phyloP scores from a whole-genome alignment of 2,797 vertebrate genomes.

The Hypotaenidia okinawae region DNA sequence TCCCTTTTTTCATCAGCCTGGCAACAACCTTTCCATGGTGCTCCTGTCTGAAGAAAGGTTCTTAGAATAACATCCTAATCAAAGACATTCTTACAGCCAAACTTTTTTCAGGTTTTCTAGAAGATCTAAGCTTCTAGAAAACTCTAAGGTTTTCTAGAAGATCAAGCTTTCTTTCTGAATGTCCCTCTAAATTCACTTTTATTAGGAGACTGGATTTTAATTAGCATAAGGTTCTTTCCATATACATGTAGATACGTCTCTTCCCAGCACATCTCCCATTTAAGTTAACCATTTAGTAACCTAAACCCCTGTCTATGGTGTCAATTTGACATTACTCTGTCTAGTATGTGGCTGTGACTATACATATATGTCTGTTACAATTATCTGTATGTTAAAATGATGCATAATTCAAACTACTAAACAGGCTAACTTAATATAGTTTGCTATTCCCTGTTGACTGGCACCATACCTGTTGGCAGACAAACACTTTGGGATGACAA shows the following conservation, averaged over 20 bases:
- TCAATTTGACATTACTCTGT: not conserved
- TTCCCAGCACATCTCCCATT: fast-evolving
- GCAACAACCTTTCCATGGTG: not conserved
- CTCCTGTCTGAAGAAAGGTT: not conserved
- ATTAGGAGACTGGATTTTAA: not conserved
- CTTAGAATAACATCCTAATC: not conserved
- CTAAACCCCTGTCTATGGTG: too few relatives aligned
- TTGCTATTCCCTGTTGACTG: not conserved
- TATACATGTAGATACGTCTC: not conserved
- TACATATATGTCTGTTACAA: not conserved
- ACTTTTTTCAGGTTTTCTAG: not conserved
- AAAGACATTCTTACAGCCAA: not conserved
- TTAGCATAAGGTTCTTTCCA: not conserved
- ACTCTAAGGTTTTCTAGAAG: too few relatives aligned
- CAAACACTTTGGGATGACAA: not conserved
- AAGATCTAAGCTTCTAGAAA: too few relatives aligned
- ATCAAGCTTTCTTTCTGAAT: not conserved
- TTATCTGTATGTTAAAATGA: not conserved
- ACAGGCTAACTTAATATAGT: not conserved
- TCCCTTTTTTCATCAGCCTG: not conserved
- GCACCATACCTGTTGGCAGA: not conserved
- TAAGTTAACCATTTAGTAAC: not conserved
- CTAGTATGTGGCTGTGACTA: not conserved
- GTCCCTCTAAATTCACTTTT: not conserved
- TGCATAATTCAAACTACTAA: not conserved